These are phyloP conservation scores for Aplochiton taeniatus DNA, from an alignment of 2,797 vertebrate species.

Conservation along the genomic window DNA sequence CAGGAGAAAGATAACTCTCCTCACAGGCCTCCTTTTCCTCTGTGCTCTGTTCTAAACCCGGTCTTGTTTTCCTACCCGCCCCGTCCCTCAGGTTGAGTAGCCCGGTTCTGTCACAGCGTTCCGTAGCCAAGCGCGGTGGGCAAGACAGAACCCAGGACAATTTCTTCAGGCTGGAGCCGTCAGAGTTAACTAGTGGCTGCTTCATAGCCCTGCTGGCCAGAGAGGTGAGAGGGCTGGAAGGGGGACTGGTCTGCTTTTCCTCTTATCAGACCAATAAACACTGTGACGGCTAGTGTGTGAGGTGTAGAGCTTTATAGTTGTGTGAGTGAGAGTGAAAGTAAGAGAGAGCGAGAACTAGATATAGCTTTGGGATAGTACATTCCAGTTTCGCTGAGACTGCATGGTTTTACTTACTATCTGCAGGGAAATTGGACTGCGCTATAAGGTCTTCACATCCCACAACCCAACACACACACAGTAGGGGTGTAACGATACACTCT, in stretches of 20 bases:
- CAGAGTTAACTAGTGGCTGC: constrained; percentile 83
- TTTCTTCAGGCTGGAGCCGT: constrained; percentile 83
- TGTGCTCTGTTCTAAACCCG: background rate
- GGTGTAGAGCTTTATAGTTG: too few relatives aligned
- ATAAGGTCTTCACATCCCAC: constrained; percentile 25
- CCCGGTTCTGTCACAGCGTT: constrained; percentile 52
- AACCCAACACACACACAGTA: constrained; percentile 1
- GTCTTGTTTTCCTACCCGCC: background rate
- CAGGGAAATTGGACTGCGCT: constrained; percentile 49
- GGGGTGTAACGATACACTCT: too few relatives aligned
- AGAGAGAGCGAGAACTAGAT: background rate
- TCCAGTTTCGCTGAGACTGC: constrained; percentile 61
- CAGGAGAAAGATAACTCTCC: background rate
- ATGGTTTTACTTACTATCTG: constrained; percentile 62
- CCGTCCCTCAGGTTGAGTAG: constrained; percentile 58
- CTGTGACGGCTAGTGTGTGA: too few relatives aligned
- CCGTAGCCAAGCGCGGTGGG: constrained; percentile 7
- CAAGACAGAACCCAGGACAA: constrained; percentile 32
- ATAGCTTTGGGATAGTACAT: constrained; percentile 56
- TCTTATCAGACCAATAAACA: too few relatives aligned
- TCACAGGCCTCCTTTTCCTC: background rate
- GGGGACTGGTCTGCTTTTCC: too few relatives aligned
- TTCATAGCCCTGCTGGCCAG: constrained; percentile 86
- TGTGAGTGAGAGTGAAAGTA: constrained; percentile 36
- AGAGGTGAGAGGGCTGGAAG: constrained; percentile 77